Percentiles rank a stretch among this genome's conserved stretches.
Conservation (phyloP, 2,113 vertebrate species). For the Phrynocephalus versicolor region DNA sequence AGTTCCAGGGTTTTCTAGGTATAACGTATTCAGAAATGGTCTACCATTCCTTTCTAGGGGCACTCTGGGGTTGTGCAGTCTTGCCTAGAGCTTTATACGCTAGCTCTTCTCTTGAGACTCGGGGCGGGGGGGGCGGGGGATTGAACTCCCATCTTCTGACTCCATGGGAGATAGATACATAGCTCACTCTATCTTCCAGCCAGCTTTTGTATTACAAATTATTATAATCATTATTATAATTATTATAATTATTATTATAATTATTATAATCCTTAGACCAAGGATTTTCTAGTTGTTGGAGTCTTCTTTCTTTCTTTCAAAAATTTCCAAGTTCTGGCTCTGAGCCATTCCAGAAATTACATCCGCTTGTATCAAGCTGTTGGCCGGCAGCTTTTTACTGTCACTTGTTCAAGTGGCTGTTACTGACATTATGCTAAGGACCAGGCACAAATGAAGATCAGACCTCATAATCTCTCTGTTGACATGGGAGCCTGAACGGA, state of each 20-base stretch:
- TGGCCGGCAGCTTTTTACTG: background rate
- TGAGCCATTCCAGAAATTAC: background rate
- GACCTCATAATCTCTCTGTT: background rate
- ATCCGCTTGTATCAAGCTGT: background rate
- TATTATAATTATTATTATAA: no score
- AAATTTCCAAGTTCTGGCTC: no score
- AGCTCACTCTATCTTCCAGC: no score
- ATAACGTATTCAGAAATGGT: no score
- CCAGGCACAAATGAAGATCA: background rate
- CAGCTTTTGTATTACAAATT: no score
- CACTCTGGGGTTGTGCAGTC: no score
- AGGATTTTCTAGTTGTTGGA: background rate
- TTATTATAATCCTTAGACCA: background rate
- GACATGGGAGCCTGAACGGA: background rate
- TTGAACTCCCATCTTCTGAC: background rate
- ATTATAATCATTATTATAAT: no score
- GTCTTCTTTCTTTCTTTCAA: no score
- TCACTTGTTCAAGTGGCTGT: background rate
- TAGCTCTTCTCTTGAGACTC: background rate
- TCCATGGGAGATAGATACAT: no score
- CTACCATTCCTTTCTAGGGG: no score
- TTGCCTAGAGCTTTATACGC: no score
- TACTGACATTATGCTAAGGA: background rate
- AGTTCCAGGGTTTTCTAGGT: background rate
- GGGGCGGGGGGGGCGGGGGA: no score